phyloP scores from a whole-genome alignment of 2,888 invertebrate species.

The Tenthredo mesomela region DNA sequence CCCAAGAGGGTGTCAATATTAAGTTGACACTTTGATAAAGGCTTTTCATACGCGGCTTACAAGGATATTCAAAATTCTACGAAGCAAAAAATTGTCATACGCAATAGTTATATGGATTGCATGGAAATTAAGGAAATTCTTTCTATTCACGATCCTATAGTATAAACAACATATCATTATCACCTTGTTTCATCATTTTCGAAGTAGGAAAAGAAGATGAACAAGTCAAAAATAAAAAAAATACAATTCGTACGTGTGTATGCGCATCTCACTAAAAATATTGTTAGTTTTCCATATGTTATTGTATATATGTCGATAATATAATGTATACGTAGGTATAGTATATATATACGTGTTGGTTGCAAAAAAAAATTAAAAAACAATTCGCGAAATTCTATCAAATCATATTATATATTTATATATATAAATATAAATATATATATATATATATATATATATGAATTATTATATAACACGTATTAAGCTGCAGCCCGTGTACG shows the following conservation, averaged over 20 bases:
- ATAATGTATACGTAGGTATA: no score
- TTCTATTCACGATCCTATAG: neutral
- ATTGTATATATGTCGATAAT: no score
- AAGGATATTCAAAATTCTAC: slow-evolving; percentile 39
- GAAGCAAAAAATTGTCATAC: slow-evolving; percentile 30
- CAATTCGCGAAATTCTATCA: neutral
- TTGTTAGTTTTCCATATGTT: no score
- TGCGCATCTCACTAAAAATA: no score
- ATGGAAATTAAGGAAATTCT: neutral
- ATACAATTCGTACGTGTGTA: no score
- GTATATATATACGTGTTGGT: no score
- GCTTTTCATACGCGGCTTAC: slow-evolving; percentile 45
- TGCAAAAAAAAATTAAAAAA: neutral
- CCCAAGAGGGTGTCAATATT: neutral
- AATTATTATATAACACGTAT: slow-evolving; percentile 34
- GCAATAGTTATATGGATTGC: slow-evolving; percentile 49
- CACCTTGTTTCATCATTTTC: no score
- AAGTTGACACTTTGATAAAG: slow-evolving; percentile 23
- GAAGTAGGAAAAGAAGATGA: no score
- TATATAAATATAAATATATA: neutral
- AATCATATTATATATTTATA: neutral
- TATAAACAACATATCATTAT: no score
- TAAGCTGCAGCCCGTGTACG: slow-evolving; percentile 28
- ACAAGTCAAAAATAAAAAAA: no score
- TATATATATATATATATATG: neutral